Base-by-base conservation (phyloP, 2,888 invertebrate species). In the Hydroisotoma schaefferi region DNA sequence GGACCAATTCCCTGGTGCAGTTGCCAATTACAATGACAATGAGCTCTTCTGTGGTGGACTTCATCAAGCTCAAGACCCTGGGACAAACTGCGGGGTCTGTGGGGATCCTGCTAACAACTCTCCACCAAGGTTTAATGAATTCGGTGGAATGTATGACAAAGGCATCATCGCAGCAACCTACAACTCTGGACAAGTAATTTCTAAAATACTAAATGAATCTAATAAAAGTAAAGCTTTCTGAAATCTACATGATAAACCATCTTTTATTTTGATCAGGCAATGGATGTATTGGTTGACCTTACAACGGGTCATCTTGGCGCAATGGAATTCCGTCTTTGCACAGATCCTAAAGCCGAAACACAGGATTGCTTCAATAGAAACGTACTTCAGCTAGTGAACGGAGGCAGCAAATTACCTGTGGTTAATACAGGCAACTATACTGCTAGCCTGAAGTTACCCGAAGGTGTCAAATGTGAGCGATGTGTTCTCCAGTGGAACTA, bases 11-110 rank as follows among this genome's bases (percentile, higher is more conserved):
- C 61, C 61, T 12, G 63, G 63, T 27, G 20, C 26, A 1, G n/a
- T n/a, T n/a, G n/a, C n/a, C n/a, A 67, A 67, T 23, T 63, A 63
- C 46, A 38, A 60, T 25, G 66, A 67, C 54, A 61, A 63, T 55
- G 55, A 63, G 27, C 44, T 67, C 20, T 48, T 33, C 37, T 65
- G 65, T 37, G 65, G 62, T 2, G 49, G 57, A 18, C 12, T 54
- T 33, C 55, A 57, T 15, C 65, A 65, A 29, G 43, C 55, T 12
- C 62, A 65, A 27, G 51, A 59, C 10, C 65, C 65, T 15, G 65
- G 65, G 1, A 47, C 43, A 8, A 57, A 63, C 27, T 67, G 66
- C 47, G 66, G 66, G 1, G 61, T 57, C 40, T 61, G 61, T 33
- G 61, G 61, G 1, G 61, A 61, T 37, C 28, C 61, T 1, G n/a